Evolutionary conservation across 2,113 vertebrate species (phyloP).

Genomic region (Ahaetulla prasina): DNA sequence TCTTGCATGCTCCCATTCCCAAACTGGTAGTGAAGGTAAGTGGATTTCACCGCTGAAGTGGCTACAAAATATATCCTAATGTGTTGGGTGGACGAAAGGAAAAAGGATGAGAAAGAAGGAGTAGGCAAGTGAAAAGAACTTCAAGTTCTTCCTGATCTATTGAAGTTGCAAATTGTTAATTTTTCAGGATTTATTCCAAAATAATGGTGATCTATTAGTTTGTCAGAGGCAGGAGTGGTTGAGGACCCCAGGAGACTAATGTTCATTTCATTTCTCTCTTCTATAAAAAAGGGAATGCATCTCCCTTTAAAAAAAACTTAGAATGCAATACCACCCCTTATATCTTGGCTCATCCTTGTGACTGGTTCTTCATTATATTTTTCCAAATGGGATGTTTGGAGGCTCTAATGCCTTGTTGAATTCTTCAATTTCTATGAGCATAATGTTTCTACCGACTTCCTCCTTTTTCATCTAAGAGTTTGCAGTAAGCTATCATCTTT

Average conservation of each 20-base stretch:
- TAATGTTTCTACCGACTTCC: not conserved
- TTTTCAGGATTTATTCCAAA: not conserved
- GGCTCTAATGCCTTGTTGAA: not conserved
- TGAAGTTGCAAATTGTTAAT: not conserved
- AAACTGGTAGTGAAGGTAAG: too few species aligned
- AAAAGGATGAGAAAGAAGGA: not conserved
- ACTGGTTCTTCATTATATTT: not conserved
- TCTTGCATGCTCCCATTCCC: too few species aligned
- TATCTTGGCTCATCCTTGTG: not conserved
- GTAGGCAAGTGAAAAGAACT: not conserved
- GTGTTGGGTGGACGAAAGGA: not conserved
- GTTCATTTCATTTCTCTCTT: not conserved
- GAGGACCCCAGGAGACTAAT: not conserved
- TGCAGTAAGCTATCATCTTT: not conserved
- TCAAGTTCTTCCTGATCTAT: not conserved
- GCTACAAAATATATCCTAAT: not conserved
- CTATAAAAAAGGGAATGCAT: not conserved
- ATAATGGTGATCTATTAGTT: not conserved
- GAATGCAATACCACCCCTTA: not conserved
- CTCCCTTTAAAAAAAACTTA: not conserved
- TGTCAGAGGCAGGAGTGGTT: not conserved
- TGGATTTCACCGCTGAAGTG: too few species aligned
- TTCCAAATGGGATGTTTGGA: not conserved
- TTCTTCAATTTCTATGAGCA: not conserved
- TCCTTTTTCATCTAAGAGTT: not conserved